Evolutionary conservation across 2,888 invertebrate species (phyloP).

Genomic region (Exocentrus adspersus): DNA sequence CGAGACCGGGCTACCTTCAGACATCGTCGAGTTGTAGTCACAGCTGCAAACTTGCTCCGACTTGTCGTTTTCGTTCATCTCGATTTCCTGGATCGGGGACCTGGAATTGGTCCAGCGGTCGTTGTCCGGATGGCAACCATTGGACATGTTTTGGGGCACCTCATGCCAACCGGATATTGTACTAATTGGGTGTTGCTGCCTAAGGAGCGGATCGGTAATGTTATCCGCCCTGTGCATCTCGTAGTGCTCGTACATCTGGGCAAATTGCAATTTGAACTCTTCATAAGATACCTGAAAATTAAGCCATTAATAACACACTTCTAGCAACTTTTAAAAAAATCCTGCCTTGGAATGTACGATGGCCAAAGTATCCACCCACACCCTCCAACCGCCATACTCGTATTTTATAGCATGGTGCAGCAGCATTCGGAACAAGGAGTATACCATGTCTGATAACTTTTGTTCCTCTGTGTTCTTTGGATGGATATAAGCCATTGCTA

Average conservation of each 20-base stretch:
- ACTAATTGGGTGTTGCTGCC: slow-evolving; percentile 93
- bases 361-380: slow-evolving; percentile 99
- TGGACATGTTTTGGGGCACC: slow-evolving; percentile 63
- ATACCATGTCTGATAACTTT: slow-evolving; percentile 98
- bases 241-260: slow-evolving; percentile 97
- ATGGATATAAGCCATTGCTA: slow-evolving; percentile 98
- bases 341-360: slow-evolving; percentile 98
- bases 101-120: slow-evolving; percentile 57
- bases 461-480: slow-evolving; percentile 95
- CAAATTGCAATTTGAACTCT: slow-evolving; percentile 97
- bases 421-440: slow-evolving; percentile 95
- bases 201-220: slow-evolving; percentile 92
- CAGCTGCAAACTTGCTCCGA: slow-evolving; percentile 61
- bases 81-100: slow-evolving; percentile 53
- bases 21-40: slow-evolving; percentile 63
- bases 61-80: slow-evolving; percentile 57
- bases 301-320: background rate
- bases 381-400: slow-evolving; percentile 99
- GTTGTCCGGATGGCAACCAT: slow-evolving; percentile 57
- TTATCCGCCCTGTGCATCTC: slow-evolving; percentile 94
- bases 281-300: slow-evolving; percentile 89
- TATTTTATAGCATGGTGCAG: slow-evolving; percentile 99
- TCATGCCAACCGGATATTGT: slow-evolving; percentile 96
- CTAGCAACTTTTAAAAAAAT: slow-evolving; percentile 1
- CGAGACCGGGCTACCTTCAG: slow-evolving; percentile 66